Evolutionary conservation across 2,797 vertebrate genomes (phyloP).

Genomic region (Ataeniobius toweri): DNA sequence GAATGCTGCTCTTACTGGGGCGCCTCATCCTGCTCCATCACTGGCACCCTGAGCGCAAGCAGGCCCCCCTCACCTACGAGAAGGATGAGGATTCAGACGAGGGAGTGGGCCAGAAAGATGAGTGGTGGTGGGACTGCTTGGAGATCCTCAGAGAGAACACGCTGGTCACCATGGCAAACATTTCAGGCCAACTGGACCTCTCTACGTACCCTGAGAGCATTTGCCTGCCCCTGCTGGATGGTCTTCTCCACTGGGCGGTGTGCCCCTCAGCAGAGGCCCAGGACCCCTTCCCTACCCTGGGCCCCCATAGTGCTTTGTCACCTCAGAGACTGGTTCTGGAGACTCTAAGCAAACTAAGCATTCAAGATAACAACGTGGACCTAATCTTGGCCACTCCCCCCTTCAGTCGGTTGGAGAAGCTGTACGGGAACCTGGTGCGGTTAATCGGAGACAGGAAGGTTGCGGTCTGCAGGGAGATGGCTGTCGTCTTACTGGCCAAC

Average conservation of each 20-base stretch:
- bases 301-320: slow-evolving; percentile 92
- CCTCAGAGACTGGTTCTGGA: slow-evolving; percentile 99
- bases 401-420: slow-evolving; percentile 94
- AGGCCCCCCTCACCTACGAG: slow-evolving; percentile 95
- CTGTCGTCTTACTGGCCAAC: slow-evolving; percentile 97
- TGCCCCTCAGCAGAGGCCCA: slow-evolving; percentile 98
- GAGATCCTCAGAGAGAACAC: slow-evolving; percentile 97
- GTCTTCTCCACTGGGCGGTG: slow-evolving; percentile 97
- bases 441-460: slow-evolving; percentile 97
- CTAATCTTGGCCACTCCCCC: slow-evolving; percentile 97
- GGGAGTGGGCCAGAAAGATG: slow-evolving; percentile 92
- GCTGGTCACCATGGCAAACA: slow-evolving; percentile 96
- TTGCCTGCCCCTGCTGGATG: slow-evolving; percentile 97
- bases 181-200: slow-evolving; percentile 97
- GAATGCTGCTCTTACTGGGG: slow-evolving; percentile 92
- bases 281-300: slow-evolving; percentile 96
- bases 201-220: slow-evolving; percentile 97
- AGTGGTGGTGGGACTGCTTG: slow-evolving; percentile 99
- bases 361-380: slow-evolving; percentile 99
- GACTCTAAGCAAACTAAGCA: slow-evolving; percentile 98
- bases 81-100: slow-evolving; percentile 97
- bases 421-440: slow-evolving; percentile 95
- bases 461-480: slow-evolving; percentile 98
- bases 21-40: slow-evolving; percentile 96
- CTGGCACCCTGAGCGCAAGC: slow-evolving; percentile 95